Base-by-base conservation (phyloP, 2,797 vertebrate species). In the Ataeniobius toweri region DNA sequence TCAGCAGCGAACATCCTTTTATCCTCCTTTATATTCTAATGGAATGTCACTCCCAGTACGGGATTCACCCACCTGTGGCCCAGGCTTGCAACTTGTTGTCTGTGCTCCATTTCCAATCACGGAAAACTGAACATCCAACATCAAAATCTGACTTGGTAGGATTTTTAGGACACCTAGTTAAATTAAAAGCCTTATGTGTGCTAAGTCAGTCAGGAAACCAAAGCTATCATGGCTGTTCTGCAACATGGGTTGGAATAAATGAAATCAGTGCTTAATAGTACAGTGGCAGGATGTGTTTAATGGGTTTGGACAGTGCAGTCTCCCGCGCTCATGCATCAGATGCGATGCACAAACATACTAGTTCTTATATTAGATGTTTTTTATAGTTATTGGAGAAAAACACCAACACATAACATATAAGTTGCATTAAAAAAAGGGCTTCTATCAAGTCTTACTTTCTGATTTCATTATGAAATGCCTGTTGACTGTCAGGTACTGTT, bases 21-120 rank as follows among this genome's bases (percentile, higher is more conserved):
- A 59, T 80, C 36, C 39, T 80, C 36, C 71, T 83, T 86, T 84
- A 63, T 82, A 83, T 67, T 77, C 24, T 26, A 71, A 74, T 75
- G 63, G 79, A 58, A 44, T 48, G 71, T 83, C 73, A 24, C 86
- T 83, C 80, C 84, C 86, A 73, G 61, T 59, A 59, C 84, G n/a
- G 48, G 61, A 88, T 81, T 90, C 91, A 90, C 91, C 92, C 90
- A 48, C 46, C 86, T 81, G 24, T 65, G 80, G 91, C 83, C 81
- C 6, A 18, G 85, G 55, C 93, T 85, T 83, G 91, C 75, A 80
- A 41, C 5, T 31, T 24, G 31, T 70, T 83, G 73, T 84, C 78
- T 84, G 63, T 55, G 20, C 50, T 78, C 7, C 55, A 51, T 56
- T 84, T 77, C 55, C 69, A 53, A 56, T 69, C 73, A 6, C 4